Evolutionary conservation across 1,140 invertebrate genomes (phyloP).

Genomic region (Zaprionus africanus): DNA sequence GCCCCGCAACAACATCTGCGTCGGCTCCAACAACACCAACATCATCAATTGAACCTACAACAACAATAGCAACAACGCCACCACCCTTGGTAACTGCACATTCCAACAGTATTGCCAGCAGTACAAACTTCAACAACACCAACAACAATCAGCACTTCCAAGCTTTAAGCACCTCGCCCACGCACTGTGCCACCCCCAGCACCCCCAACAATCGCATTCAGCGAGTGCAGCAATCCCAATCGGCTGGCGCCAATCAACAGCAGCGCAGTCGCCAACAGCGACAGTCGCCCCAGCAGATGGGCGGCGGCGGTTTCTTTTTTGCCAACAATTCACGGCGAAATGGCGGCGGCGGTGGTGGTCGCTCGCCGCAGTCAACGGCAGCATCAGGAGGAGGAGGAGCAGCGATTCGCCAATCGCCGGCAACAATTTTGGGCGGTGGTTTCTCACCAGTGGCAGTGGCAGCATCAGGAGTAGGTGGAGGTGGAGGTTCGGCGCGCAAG

Average conservation of each 20-base stretch:
- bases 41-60: constrained; percentile 46
- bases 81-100: constrained; percentile 78
- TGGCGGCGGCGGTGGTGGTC: constrained; percentile 51
- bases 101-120: constrained; percentile 85
- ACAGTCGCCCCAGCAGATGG: constrained; percentile 68
- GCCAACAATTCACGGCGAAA: constrained; percentile 64
- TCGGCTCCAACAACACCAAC: constrained; percentile 19
- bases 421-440: constrained; percentile 76
- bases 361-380: constrained; percentile 55
- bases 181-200: constrained; percentile 36
- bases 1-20: constrained; percentile 35
- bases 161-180: constrained; percentile 71
- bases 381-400: constrained; percentile 34
- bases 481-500: constrained; percentile 65
- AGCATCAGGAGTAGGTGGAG: constrained; percentile 21
- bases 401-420: constrained; percentile 71
- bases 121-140: constrained; percentile 75
- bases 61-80: constrained; percentile 56
- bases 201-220: constrained; percentile 59
- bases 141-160: constrained; percentile 66
- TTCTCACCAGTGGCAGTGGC: constrained; percentile 51
- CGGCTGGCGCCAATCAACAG: constrained; percentile 55
- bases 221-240: constrained; percentile 67
- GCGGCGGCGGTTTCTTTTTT: constrained; percentile 68
- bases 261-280: constrained; percentile 59